Conservation (phyloP, 1,140 invertebrate genomes). For the Portunus trituberculatus region DNA sequence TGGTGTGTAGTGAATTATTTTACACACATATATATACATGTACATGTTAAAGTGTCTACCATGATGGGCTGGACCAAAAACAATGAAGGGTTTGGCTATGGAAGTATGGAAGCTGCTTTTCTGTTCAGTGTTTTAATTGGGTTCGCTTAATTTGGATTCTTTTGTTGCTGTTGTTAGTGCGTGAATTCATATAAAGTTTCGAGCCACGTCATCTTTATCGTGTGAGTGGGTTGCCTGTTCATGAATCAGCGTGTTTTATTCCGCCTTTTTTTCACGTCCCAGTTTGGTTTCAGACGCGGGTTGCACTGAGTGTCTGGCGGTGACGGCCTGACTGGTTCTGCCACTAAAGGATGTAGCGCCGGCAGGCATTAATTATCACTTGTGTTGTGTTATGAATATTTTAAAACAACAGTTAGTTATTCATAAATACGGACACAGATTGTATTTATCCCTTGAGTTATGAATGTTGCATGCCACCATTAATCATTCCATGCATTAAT, state of each 20-base stretch:
- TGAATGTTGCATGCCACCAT: background rate
- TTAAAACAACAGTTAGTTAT: background rate
- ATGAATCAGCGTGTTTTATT: too few relatives aligned
- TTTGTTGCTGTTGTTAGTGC: background rate
- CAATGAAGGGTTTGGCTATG: too few relatives aligned
- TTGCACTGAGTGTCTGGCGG: background rate
- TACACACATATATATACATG: background rate
- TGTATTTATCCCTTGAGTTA: slow-evolving; percentile 1
- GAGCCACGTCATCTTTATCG: too few relatives aligned
- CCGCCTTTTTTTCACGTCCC: too few relatives aligned
- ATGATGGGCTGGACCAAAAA: background rate
- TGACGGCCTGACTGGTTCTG: background rate
- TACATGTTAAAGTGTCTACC: background rate
- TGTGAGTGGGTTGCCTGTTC: too few relatives aligned
- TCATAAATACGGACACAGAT: background rate
- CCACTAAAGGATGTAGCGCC: too few relatives aligned
- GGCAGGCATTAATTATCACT: background rate
- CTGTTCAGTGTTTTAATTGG: background rate
- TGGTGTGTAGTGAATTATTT: background rate
- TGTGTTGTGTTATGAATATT: slow-evolving; percentile 11
- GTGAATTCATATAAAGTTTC: background rate
- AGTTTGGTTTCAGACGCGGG: too few relatives aligned
- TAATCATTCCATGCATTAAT: slow-evolving; percentile 4
- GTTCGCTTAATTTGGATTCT: background rate
- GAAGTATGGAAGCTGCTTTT: background rate